Evolutionary conservation across 2,888 invertebrate species (phyloP), one percentile per base, ranked within the genome.

Genomic region (Chloroclysta siterata): DNA sequence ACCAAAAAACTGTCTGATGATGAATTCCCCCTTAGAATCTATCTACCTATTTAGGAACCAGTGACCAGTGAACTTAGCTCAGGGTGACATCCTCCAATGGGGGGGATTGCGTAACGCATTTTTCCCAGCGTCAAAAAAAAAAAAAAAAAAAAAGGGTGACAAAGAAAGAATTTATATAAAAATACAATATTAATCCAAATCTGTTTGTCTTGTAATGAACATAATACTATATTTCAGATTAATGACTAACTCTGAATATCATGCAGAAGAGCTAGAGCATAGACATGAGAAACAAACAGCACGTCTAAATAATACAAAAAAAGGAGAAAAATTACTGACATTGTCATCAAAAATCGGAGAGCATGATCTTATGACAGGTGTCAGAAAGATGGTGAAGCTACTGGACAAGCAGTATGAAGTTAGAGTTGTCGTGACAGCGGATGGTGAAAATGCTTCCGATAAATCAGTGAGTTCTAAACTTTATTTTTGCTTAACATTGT

Each of bases 381-480:
- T 95, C 0, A 95, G 94, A 65, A 95, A 95, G 79, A 94, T 96
- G 72, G 67, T 85, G 0, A 96, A 96, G 84, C 94, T 96, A 90
- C 74, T 96, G 7, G 85, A 87, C n/a, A 96, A 96, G 75, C 93
- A 92, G 8, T 94, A 94, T 85, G 95, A 96, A 89, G 94, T 96
- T 4, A 89, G 91, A 79, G 87, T 95, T 52, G 84, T 94, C 39
- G 93, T 95, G 60, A 88, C 90, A 73, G 94, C 93, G 13, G 91
- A 92, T 64, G 83, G 81, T 62, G 88, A 85, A 70, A 86, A 86
- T 36, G 75, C 87, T 74, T 53, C 82, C 77, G 77, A 77, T 39
- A 80, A 75, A 71, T 76, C 81, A 56, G 90, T 89, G 76, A 69
- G 84, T 76, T 47, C 11, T 29, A 14, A 7, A 13, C 22, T 5